Evolutionary conservation across 2,113 vertebrate genomes (phyloP).

Genomic region (Conger conger): DNA sequence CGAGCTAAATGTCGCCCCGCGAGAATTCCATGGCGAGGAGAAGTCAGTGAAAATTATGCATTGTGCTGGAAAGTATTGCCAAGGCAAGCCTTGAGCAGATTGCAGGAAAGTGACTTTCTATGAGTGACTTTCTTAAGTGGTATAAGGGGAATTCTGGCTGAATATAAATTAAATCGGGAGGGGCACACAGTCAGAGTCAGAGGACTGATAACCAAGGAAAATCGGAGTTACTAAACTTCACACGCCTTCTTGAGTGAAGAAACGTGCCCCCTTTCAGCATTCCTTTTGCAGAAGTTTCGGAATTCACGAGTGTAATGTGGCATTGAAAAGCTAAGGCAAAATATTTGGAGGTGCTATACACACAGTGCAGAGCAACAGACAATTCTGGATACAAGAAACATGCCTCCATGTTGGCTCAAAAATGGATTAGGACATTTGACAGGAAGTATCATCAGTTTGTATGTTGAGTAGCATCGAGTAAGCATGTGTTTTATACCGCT

Average conservation of each 20-base stretch:
- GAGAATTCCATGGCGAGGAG: neutral
- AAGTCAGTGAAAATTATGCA: neutral
- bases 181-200: neutral
- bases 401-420: neutral
- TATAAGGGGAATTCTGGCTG: neutral
- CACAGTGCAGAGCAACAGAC: neutral
- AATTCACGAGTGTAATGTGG: slow-evolving; percentile 29
- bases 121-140: slow-evolving; percentile 12
- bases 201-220: neutral
- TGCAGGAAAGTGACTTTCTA: neutral
- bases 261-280: slow-evolving; percentile 36
- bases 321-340: slow-evolving; percentile 3
- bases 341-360: slow-evolving; percentile 1
- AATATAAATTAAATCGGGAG: neutral
- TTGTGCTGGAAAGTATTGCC: neutral
- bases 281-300: slow-evolving; percentile 37
- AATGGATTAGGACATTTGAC: neutral
- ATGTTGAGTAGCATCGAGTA: neutral
- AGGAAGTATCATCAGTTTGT: neutral
- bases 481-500: neutral
- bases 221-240: neutral
- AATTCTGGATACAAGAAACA: neutral
- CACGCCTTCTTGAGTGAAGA: slow-evolving; percentile 34
- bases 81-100: slow-evolving; percentile 3
- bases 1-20: neutral